These are phyloP conservation scores for Erpetoichthys calabaricus DNA, from an alignment of 2,797 vertebrate genomes.

Conservation along the genomic window DNA sequence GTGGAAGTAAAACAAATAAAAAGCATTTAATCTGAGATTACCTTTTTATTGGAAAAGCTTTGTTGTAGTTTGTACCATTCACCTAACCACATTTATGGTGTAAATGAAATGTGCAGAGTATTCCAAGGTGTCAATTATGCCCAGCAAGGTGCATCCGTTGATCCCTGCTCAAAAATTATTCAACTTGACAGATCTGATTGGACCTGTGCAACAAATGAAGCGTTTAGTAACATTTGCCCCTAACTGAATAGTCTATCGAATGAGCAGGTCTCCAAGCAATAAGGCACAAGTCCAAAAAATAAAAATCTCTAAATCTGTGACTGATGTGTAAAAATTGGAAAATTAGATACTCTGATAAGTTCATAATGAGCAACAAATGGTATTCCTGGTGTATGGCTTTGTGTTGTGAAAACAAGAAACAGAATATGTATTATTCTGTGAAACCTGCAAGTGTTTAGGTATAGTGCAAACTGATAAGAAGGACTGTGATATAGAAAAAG, in stretches of 20 bases:
- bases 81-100: too few species aligned
- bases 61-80: too few species aligned
- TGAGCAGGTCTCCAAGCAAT: not conserved
- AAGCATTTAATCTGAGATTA: too few species aligned
- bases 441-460: too few species aligned
- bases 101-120: not conserved
- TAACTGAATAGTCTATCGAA: constrained; percentile 1
- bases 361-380: not conserved
- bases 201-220: not conserved
- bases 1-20: too few species aligned
- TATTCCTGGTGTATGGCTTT: not conserved
- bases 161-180: not conserved
- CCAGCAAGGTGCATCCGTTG: not conserved
- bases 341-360: not conserved
- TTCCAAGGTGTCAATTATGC: not conserved
- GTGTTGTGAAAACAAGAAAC: too few species aligned
- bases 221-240: not conserved
- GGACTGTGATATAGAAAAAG: too few species aligned
- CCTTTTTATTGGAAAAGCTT: too few species aligned
- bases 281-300: not conserved
- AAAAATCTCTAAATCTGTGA: not conserved
- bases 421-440: too few species aligned
- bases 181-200: not conserved
- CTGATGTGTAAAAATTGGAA: not conserved
- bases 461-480: too few species aligned